Evolutionary conservation across 2,113 vertebrate genomes (phyloP).

Genomic region (Pseudonaja textilis): DNA sequence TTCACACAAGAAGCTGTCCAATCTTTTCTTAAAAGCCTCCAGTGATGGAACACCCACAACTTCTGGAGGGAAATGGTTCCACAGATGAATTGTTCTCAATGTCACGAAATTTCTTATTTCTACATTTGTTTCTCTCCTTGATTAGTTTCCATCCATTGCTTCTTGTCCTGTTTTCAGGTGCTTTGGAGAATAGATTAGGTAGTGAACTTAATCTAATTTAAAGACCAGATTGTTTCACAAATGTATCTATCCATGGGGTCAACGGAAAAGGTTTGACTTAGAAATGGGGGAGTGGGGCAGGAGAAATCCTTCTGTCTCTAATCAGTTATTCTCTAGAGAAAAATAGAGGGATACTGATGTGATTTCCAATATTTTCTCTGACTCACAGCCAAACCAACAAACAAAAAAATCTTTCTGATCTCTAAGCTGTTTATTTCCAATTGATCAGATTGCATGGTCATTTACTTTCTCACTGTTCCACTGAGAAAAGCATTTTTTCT

Average conservation of each 20-base stretch:
- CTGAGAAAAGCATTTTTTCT: background rate
- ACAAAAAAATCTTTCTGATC: background rate
- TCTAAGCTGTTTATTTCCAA: background rate
- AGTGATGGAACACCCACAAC: too few relatives aligned
- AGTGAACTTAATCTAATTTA: background rate
- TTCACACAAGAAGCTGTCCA: too few relatives aligned
- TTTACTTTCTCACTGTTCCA: background rate
- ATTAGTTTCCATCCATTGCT: too few relatives aligned
- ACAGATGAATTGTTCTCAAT: too few relatives aligned
- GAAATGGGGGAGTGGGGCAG: background rate
- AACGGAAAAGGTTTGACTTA: background rate
- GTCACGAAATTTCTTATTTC: too few relatives aligned
- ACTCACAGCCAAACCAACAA: background rate
- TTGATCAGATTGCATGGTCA: background rate
- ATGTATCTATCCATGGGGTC: background rate
- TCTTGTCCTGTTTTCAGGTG: too few relatives aligned
- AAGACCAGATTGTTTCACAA: background rate
- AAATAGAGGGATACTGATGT: background rate
- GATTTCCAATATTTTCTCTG: background rate
- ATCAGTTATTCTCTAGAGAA: background rate
- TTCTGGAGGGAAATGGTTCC: too few relatives aligned
- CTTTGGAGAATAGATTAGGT: too few relatives aligned
- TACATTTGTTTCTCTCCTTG: too few relatives aligned
- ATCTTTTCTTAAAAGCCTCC: too few relatives aligned
- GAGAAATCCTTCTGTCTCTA: too few relatives aligned